These are phyloP conservation scores for Idaea straminata DNA, from an alignment of 2,888 invertebrate species.

Conservation along the genomic window DNA sequence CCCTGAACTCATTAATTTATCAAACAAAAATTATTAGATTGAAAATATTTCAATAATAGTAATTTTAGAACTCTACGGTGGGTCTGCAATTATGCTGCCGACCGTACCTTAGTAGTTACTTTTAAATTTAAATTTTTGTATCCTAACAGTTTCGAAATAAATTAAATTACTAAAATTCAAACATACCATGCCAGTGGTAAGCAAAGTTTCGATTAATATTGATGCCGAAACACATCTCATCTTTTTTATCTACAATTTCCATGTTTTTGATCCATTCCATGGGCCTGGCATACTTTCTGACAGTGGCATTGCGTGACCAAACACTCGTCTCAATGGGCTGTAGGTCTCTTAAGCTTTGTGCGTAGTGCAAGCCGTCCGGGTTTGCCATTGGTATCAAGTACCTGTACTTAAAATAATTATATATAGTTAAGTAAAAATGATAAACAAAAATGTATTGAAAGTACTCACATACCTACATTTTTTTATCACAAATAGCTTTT, in stretches of 20 bases:
- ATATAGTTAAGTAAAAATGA: slow-evolving; percentile 2
- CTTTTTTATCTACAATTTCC: slow-evolving; percentile 36
- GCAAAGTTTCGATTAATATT: slow-evolving; percentile 72
- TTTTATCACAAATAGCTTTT: too few species aligned
- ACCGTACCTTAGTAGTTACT: too few species aligned
- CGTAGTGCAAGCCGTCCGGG: slow-evolving; percentile 64
- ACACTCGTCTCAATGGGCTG: slow-evolving; percentile 39
- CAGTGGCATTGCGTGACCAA: slow-evolving; percentile 56
- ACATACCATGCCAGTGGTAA: slow-evolving; percentile 72
- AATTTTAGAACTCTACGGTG: too few species aligned
- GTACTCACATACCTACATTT: too few species aligned
- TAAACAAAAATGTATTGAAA: neutral
- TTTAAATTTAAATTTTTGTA: too few species aligned
- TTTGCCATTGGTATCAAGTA: slow-evolving; percentile 68
- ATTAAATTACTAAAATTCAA: neutral
- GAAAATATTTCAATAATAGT: too few species aligned
- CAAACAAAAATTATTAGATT: too few species aligned
- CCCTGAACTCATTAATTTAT: too few species aligned
- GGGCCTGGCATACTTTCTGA: slow-evolving; percentile 45
- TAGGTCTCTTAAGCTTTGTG: slow-evolving; percentile 42
- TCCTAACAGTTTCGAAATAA: too few species aligned
- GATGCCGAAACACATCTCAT: slow-evolving; percentile 58
- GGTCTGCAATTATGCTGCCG: too few species aligned
- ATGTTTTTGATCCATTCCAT: slow-evolving; percentile 65
- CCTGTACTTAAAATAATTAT: slow-evolving; percentile 39